phyloP scores from a whole-genome alignment of 2,113 vertebrate genomes.

The Dicrurus megarhynchus region DNA sequence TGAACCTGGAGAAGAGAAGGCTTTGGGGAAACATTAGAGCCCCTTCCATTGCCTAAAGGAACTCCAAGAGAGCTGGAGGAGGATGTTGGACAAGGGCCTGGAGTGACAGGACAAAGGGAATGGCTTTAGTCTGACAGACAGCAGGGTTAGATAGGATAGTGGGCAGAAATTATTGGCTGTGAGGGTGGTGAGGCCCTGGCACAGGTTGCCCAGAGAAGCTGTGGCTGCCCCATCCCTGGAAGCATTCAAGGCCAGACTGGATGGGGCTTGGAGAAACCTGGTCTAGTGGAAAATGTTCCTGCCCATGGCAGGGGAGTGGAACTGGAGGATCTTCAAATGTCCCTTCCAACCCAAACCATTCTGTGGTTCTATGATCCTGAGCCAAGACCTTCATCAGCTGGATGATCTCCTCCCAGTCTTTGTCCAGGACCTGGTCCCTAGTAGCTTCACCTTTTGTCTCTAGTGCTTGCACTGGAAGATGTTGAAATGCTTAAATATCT shows the following conservation, averaged over 20 bases:
- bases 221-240: not conserved
- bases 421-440: not conserved
- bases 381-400: not conserved
- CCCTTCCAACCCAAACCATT: not conserved
- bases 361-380: fast-evolving
- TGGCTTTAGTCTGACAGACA: not conserved
- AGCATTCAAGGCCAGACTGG: not conserved
- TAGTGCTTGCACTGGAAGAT: not conserved
- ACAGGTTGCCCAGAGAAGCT: not conserved
- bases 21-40: not conserved
- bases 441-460: not conserved
- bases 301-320: not conserved
- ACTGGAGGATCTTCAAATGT: not conserved
- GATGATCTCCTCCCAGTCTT: not conserved
- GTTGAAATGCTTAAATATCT: not conserved
- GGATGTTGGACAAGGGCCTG: not conserved
- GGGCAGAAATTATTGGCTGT: not conserved
- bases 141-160: not conserved
- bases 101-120: not conserved
- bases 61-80: not conserved
- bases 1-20: not conserved
- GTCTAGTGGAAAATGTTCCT: not conserved
- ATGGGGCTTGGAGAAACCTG: not conserved
- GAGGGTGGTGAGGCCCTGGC: not conserved
- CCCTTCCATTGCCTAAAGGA: not conserved